These are phyloP conservation scores for Cephonodes hylas DNA, from an alignment of 2,888 invertebrate species.

Conservation along the genomic window DNA sequence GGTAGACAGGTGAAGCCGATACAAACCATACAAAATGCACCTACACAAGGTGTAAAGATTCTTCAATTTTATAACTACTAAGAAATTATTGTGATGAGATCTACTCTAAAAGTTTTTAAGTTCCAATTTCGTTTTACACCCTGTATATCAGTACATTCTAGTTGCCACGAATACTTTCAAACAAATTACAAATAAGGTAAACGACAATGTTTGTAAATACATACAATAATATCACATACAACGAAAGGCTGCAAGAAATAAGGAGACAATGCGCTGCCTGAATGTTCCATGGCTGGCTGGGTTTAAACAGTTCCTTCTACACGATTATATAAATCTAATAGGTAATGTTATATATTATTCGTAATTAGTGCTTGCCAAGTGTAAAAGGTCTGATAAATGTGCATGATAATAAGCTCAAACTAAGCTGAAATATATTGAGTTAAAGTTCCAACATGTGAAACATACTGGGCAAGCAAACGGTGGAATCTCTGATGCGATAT, in stretches of 20 bases:
- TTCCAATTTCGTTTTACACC: background rate
- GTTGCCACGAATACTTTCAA: background rate
- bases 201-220: background rate
- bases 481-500: background rate
- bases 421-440: background rate
- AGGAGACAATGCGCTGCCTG: slow-evolving; percentile 3
- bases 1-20: background rate
- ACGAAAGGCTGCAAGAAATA: background rate
- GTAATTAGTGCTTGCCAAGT: background rate
- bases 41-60: background rate
- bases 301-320: background rate
- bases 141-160: slow-evolving; percentile 6
- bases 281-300: background rate
- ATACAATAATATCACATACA: slow-evolving; percentile 5
- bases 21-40: background rate
- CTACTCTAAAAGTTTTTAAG: background rate
- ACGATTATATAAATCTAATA: background rate
- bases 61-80: background rate
- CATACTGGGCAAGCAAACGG: background rate
- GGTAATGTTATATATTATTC: background rate
- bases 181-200: background rate
- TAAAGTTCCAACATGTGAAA: background rate
- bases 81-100: background rate
- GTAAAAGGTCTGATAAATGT: background rate
- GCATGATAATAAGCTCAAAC: background rate